These are phyloP conservation scores for Pandemis heparana DNA, from an alignment of 2,888 invertebrate species.

Conservation along the genomic window DNA sequence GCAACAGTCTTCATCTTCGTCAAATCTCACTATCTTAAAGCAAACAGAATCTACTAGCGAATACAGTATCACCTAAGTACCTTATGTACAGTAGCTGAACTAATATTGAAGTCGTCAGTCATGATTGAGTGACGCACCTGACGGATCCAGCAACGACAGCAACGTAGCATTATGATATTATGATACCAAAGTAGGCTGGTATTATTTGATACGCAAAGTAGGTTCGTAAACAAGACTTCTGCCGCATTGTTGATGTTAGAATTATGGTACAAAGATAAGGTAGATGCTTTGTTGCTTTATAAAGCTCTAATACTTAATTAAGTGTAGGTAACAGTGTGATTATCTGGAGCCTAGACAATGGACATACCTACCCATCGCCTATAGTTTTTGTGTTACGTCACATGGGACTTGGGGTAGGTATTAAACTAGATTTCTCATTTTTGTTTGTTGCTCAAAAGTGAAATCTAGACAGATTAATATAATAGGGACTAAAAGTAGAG, in stretches of 20 bases:
- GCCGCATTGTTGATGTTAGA: conserved; percentile 11
- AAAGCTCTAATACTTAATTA: background rate
- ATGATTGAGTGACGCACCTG: conserved; percentile 29
- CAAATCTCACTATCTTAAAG: conserved; percentile 22
- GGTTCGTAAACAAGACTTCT: conserved; percentile 23
- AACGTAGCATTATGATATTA: background rate
- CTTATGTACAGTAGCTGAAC: conserved; percentile 51
- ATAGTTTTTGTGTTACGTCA: no score
- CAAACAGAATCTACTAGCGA: conserved; percentile 45
- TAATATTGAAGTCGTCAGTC: conserved; percentile 56
- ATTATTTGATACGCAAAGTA: conserved; percentile 16
- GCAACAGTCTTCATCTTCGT: background rate
- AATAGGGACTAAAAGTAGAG: no score
- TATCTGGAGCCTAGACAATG: no score
- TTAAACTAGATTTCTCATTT: no score
- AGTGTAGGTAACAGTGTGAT: no score
- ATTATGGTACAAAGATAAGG: background rate
- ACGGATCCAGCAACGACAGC: background rate
- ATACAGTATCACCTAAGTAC: conserved; percentile 58
- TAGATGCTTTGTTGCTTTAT: background rate
- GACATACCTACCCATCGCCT: no score
- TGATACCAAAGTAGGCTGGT: conserved; percentile 17
- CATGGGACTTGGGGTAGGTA: no score
- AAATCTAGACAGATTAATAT: no score
- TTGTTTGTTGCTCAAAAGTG: no score